Evolutionary conservation across 2,113 vertebrate genomes (phyloP).

Genomic region (Isichthys henryi): DNA sequence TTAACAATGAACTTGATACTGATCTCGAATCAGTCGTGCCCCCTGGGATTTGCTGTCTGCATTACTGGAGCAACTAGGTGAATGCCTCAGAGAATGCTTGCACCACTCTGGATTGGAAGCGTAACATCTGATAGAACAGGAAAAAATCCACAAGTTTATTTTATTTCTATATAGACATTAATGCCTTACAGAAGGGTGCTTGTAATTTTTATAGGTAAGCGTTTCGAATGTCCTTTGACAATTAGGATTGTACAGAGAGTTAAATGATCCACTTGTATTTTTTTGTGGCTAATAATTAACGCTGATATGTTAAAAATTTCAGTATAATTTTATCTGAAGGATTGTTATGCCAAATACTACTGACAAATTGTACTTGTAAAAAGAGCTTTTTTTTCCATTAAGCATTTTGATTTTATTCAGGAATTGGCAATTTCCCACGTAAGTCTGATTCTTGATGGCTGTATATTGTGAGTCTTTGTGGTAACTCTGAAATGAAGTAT

Average conservation of each 20-base stretch:
- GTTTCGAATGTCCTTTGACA: neutral
- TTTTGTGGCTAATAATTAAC: neutral
- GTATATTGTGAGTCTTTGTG: neutral
- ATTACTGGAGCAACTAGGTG: neutral
- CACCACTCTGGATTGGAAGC: neutral
- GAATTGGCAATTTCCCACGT: neutral
- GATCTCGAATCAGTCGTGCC: neutral
- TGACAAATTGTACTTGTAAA: neutral
- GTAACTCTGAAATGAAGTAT: neutral
- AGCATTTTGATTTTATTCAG: neutral
- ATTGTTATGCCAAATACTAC: neutral
- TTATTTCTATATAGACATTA: neutral
- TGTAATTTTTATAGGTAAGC: neutral
- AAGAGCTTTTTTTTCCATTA: neutral
- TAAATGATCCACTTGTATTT: neutral
- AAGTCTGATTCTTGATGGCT: neutral
- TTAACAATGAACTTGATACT: slow-evolving; percentile 11
- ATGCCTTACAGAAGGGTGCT: neutral
- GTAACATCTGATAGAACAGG: neutral
- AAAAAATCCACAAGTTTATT: neutral
- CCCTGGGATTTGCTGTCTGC: neutral
- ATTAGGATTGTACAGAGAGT: neutral
- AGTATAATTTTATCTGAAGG: neutral
- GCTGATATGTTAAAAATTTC: neutral
- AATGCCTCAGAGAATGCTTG: neutral